Evolutionary conservation across 2,797 vertebrate genomes (phyloP), one percentile per base, ranked within the genome.

Genomic region (Ficedula albicollis): DNA sequence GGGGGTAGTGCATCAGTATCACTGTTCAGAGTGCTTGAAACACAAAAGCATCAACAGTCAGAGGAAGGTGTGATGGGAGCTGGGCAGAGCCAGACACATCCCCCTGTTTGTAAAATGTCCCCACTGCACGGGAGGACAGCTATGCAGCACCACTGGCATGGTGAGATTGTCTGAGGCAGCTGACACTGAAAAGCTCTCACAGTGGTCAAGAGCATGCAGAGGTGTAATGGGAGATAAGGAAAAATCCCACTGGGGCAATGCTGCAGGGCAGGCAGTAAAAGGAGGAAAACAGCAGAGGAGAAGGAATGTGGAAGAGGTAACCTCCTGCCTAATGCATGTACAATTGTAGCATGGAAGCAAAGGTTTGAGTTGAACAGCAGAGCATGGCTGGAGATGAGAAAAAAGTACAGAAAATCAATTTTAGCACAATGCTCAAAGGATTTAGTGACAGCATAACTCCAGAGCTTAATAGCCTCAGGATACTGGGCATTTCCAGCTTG

Each of bases 1-100:
- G 44, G 20, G 11, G 44, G 2, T 8, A 1, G 6, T 51, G 27
- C 11, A 17, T 27, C 11, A 3, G 3, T 36, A 36, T 41, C 1
- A 0, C 6, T 62, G 21, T 21, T 34, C 15, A 36, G 63, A 51
- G 20, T 14, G 11, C 4, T 69, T 39, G 14, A 69, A 82, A 84
- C 16, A 55, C 15, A 79, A 76, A 38, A 14, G 3, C 23, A 26
- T 38, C 52, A 17, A 18, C 6, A 68, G 16, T 16, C 16, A 48
- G 44, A 86, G 19, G 18, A 68, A 59, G 23, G 8, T 56, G 25
- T 32, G 39, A 22, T 17, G 25, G 29, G 49, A 81, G 9, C 8
- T 72, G 30, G 29, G 8, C 14, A 78, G 79, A 74, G 34, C 27
- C 74, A 76, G 54, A 38, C 21, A 15, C 13, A 60, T 51, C 7